phyloP scores from a whole-genome alignment of 2,113 vertebrate genomes.

The Panurus biarmicus region DNA sequence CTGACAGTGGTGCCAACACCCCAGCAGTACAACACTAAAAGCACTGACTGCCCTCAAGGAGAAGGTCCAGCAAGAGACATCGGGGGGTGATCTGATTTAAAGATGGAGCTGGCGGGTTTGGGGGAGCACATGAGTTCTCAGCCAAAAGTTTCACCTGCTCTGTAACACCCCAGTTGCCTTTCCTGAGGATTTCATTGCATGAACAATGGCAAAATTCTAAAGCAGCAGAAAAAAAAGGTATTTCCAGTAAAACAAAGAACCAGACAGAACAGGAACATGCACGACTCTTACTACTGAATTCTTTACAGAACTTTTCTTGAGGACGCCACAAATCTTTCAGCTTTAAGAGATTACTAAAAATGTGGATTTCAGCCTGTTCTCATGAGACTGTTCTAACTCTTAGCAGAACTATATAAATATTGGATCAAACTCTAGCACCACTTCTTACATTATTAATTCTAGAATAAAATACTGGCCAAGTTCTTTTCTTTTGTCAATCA shows the following conservation, averaged over 20 bases:
- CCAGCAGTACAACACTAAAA: not conserved
- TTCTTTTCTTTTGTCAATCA: not conserved
- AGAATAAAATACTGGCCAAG: not conserved
- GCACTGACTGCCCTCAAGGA: not conserved
- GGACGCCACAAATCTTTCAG: not conserved
- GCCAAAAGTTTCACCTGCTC: not conserved
- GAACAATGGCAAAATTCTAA: not conserved
- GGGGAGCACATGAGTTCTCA: not conserved
- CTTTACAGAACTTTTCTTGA: not conserved
- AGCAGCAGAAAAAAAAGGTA: not conserved
- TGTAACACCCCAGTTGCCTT: not conserved
- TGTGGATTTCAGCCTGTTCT: not conserved
- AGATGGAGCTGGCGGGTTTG: not conserved
- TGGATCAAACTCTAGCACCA: not conserved
- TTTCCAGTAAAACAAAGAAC: not conserved
- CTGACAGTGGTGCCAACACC: not conserved
- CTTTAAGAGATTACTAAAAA: not conserved
- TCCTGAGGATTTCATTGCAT: not conserved
- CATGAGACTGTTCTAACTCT: not conserved
- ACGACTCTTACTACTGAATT: not conserved
- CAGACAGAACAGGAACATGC: not conserved
- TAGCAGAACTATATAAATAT: constrained; percentile 16
- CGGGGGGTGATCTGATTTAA: rapidly evolving
- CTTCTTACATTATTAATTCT: not conserved
- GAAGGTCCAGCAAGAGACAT: not conserved